phyloP scores from a whole-genome alignment of 2,113 vertebrate species.

The Mustela nigripes region DNA sequence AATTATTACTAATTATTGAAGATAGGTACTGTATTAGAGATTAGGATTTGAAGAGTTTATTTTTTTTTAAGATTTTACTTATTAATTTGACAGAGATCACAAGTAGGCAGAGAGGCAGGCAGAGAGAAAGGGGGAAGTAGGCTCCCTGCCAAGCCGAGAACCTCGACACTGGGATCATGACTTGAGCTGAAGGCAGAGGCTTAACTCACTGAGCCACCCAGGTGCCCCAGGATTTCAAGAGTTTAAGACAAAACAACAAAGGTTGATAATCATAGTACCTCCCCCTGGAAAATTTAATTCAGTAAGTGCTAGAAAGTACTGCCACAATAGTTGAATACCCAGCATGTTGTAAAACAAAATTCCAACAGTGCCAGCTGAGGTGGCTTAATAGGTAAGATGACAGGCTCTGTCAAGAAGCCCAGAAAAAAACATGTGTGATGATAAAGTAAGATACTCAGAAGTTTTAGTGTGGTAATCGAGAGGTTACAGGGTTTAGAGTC shows the following conservation, averaged over 20 bases:
- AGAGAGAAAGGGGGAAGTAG: too few species aligned
- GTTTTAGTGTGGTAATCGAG: background rate
- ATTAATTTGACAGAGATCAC: too few species aligned
- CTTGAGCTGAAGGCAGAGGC: too few species aligned
- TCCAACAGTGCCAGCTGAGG: rapidly evolving
- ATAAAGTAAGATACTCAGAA: background rate
- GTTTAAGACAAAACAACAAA: background rate
- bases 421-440: background rate
- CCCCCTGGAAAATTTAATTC: background rate
- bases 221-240: background rate
- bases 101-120: too few species aligned
- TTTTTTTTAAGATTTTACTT: too few species aligned
- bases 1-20: background rate
- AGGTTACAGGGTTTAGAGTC: background rate
- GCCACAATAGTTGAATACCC: background rate
- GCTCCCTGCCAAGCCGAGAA: too few species aligned
- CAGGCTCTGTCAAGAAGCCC: background rate
- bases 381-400: background rate
- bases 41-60: background rate
- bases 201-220: too few species aligned
- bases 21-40: background rate
- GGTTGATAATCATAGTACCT: background rate
- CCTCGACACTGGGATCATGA: too few species aligned
- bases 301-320: background rate
- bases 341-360: background rate